Evolutionary conservation across 1,140 invertebrate genomes (phyloP), one percentile per base, ranked within the genome.

Genomic region (Magallana angulata): DNA sequence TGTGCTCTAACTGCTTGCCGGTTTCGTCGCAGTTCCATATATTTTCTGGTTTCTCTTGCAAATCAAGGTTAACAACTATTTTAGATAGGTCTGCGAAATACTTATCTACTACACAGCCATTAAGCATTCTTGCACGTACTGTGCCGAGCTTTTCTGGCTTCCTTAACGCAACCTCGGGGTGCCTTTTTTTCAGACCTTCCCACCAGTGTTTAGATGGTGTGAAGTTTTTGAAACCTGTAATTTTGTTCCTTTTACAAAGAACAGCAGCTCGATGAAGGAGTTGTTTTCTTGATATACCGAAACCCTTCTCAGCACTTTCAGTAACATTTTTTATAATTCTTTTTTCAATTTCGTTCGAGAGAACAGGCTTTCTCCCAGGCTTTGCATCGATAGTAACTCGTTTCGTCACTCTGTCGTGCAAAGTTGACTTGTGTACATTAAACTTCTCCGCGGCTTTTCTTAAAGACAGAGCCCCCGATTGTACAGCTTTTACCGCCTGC

Each of bases 131-230:
- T 11, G 83, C 71, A 12, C 88, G 16, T 1, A 58, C 36, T 9
- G 80, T 85, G 7, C 68, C 81, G 12, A 91, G 24, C 62, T 91
- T 91, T 57, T 91, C 90, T 56, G 88, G 89, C 62, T 85, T 89
- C 57, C 88, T 24, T 11, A 89, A 62, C 12, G 64, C 48, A 30
- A 89, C 48, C 9, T 87, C 85, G 6, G 85, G 87, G 62, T 91
- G 87, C 11, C 90, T 82, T 48, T 60, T 84, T 57, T 86, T 82
- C 8, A 89, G 30, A 12, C 88, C 88, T 36, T 86, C 87, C 57
- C 76, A 86, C 87, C 90, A 91, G n/a, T 89, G 87, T 76, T 89
- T 87, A 11, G 85, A 81, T 56, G 90, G 62, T 3, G 18, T 30
- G 58, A 82, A 85, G 7, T 89, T 88, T 64, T 87, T 88, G 48